A percentile compares a stretch with the other conserved stretches of the same genome.
phyloP scores from a whole-genome alignment of 1,140 invertebrate genomes.

The Drosophila saltans region DNA sequence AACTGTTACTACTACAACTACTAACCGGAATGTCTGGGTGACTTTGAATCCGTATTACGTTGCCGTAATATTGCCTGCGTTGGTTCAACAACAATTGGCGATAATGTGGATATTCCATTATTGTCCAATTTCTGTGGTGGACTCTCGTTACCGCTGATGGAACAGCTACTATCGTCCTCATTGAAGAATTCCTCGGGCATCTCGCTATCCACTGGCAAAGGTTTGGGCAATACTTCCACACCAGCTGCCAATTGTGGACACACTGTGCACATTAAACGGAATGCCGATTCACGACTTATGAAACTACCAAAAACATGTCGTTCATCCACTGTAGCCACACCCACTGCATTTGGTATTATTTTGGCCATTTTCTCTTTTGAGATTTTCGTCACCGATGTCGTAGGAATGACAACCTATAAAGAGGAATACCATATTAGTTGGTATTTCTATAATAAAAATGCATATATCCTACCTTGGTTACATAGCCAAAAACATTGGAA shows the following conservation, averaged over 20 bases:
- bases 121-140: constrained; percentile 40
- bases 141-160: constrained; percentile 77
- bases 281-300: constrained; percentile 93
- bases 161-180: constrained; percentile 74
- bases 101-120: neutral
- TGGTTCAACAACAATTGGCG: neutral
- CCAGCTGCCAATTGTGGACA: constrained; percentile 84
- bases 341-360: constrained; percentile 95
- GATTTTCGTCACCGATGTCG: constrained; percentile 91
- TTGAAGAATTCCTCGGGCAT: constrained; percentile 63
- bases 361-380: constrained; percentile 95
- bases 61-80: constrained; percentile 18
- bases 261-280: constrained; percentile 91
- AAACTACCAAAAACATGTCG: constrained; percentile 96
- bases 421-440: neutral
- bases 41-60: constrained; percentile 21
- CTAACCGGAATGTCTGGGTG: constrained; percentile 52
- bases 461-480: constrained; percentile 91
- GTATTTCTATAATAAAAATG: neutral
- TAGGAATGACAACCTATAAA: constrained; percentile 90
- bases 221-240: constrained; percentile 55
- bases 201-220: constrained; percentile 56
- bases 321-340: constrained; percentile 91
- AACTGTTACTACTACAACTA: neutral
- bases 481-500: constrained; percentile 96